phyloP scores from a whole-genome alignment of 2,888 invertebrate genomes.

The Cylindroiulus punctatus region DNA sequence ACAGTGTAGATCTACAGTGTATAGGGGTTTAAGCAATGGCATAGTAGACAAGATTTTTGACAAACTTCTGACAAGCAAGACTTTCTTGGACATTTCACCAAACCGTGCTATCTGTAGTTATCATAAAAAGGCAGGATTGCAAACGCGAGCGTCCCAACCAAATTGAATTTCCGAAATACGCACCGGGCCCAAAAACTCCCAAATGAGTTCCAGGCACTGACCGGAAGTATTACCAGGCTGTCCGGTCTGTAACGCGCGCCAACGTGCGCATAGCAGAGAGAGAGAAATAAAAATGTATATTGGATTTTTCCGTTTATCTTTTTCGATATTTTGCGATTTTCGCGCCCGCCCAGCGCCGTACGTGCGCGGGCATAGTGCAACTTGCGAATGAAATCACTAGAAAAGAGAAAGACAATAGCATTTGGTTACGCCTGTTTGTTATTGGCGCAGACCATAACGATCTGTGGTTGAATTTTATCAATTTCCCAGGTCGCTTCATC shows the following conservation, averaged over 20 bases:
- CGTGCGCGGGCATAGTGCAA: not conserved
- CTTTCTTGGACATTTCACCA: not conserved
- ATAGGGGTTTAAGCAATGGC: too few relatives aligned
- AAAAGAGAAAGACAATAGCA: not conserved
- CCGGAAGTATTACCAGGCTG: not conserved
- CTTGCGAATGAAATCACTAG: not conserved
- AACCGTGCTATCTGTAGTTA: not conserved
- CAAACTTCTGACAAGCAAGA: too few relatives aligned
- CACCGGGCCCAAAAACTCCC: not conserved
- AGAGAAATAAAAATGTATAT: not conserved
- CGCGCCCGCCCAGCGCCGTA: not conserved
- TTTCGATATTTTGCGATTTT: not conserved
- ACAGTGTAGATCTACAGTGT: too few relatives aligned
- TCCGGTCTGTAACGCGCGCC: not conserved
- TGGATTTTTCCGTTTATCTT: slow-evolving; percentile 9
- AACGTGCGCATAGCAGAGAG: not conserved
- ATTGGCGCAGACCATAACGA: not conserved
- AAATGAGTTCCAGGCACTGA: not conserved
- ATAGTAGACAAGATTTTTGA: too few relatives aligned
- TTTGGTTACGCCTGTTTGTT: slow-evolving; percentile 7
- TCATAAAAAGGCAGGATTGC: not conserved
- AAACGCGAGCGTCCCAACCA: not conserved
- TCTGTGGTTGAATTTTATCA: not conserved
- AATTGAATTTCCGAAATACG: not conserved
- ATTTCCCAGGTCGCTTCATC: not conserved